phyloP scores from a whole-genome alignment of 2,113 vertebrate species.

The Caracal caracal region DNA sequence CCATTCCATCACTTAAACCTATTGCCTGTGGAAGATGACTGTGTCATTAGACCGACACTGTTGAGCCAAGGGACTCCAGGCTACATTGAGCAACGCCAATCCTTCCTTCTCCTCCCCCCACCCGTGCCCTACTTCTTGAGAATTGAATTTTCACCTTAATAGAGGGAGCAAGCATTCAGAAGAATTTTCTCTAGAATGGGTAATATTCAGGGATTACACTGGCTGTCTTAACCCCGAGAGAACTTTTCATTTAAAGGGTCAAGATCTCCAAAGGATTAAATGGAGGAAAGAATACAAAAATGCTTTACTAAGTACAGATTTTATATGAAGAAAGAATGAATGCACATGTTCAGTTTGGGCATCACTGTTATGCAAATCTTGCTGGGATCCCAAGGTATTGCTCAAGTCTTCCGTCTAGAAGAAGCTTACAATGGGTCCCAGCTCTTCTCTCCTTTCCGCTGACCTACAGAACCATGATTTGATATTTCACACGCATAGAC shows the following conservation, averaged over 20 bases:
- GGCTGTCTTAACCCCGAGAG: constrained; percentile 31
- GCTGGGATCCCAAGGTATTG: not conserved
- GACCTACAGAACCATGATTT: not conserved
- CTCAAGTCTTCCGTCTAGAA: not conserved
- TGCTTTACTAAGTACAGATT: not conserved
- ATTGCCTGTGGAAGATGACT: constrained; percentile 34
- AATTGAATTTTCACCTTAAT: constrained; percentile 72
- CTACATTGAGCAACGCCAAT: constrained; percentile 26
- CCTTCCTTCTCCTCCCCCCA: not conserved
- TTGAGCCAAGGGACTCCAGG: constrained; percentile 54
- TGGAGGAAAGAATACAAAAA: not conserved
- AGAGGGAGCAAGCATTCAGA: constrained; percentile 61
- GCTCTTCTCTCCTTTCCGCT: not conserved
- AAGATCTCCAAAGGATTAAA: constrained; percentile 51
- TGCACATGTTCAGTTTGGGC: not conserved
- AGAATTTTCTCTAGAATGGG: constrained; percentile 44
- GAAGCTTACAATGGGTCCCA: not conserved
- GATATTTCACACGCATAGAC: not conserved
- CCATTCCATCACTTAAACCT: constrained; percentile 34
- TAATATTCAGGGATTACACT: constrained; percentile 5
- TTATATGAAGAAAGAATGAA: not conserved
- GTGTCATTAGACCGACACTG: constrained; percentile 68
- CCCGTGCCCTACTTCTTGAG: constrained; percentile 54
- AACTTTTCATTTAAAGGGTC: constrained; percentile 9
- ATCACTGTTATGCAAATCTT: not conserved